phyloP scores from a whole-genome alignment of 1,140 invertebrate genomes.

The Andrena cerasifolii region DNA sequence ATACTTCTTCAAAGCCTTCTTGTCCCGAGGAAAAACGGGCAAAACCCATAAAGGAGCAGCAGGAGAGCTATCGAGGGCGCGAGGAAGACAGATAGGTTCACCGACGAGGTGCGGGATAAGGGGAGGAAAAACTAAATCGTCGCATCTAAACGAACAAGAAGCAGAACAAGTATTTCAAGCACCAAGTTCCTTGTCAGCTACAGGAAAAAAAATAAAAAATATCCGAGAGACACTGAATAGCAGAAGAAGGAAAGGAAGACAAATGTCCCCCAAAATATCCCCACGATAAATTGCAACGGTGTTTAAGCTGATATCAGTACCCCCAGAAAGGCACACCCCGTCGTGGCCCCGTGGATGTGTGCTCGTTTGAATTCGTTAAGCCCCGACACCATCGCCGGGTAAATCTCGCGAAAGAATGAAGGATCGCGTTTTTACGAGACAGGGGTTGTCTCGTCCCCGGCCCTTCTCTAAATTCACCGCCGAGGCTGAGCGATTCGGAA shows the following conservation, averaged over 20 bases:
- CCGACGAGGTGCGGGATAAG: too few relatives aligned
- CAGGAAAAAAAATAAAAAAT: too few relatives aligned
- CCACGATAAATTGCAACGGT: background rate
- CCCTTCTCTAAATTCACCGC: constrained; percentile 53
- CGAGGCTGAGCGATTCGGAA: constrained; percentile 35
- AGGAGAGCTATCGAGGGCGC: too few relatives aligned
- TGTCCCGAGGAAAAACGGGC: too few relatives aligned
- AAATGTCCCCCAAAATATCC: background rate
- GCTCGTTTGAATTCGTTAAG: constrained; percentile 47
- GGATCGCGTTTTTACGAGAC: constrained; percentile 59
- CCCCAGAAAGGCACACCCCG: background rate
- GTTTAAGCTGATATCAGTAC: constrained; percentile 14
- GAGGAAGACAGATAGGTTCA: too few relatives aligned
- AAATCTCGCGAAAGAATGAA: constrained; percentile 51
- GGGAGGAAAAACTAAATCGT: too few relatives aligned
- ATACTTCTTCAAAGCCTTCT: too few relatives aligned
- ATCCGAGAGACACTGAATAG: background rate
- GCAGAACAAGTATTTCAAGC: too few relatives aligned
- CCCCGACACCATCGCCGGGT: constrained; percentile 5
- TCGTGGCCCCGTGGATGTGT: background rate
- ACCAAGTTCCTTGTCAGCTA: too few relatives aligned
- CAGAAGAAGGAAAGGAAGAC: background rate
- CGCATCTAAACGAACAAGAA: too few relatives aligned
- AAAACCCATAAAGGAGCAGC: too few relatives aligned
- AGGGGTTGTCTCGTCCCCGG: constrained; percentile 45